Evolutionary conservation across 2,113 vertebrate species (phyloP).

Genomic region (Erythrolamprus reginae): DNA sequence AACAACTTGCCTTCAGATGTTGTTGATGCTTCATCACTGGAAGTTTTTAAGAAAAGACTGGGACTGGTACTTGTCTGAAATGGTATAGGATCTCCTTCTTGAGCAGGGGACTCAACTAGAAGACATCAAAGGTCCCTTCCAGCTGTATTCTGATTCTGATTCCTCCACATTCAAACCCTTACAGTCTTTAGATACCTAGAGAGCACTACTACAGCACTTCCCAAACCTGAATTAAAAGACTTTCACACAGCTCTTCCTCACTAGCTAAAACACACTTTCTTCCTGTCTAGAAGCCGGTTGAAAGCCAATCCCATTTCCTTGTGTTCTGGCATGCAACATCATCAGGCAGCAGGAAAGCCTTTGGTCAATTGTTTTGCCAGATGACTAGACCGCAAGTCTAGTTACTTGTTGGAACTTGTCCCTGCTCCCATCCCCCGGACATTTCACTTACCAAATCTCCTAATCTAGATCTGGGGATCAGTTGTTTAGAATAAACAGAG

Average conservation of each 20-base stretch:
- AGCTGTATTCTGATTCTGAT: too few relatives aligned
- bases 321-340: neutral
- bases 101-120: too few relatives aligned
- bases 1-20: too few relatives aligned
- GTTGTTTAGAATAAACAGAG: neutral
- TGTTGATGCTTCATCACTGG: too few relatives aligned
- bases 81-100: too few relatives aligned
- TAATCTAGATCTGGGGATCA: neutral
- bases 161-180: neutral
- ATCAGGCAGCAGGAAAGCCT: neutral
- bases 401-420: neutral
- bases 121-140: too few relatives aligned
- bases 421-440: rapidly evolving
- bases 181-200: neutral
- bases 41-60: too few relatives aligned
- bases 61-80: too few relatives aligned
- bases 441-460: neutral
- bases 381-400: neutral
- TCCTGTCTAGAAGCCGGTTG: neutral
- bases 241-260: neutral
- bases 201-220: neutral
- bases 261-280: neutral
- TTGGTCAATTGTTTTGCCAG: neutral
- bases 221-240: neutral
- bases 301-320: neutral